Conservation (phyloP, 2,113 vertebrate species). For the Cyphomyrus discorhynchus region DNA sequence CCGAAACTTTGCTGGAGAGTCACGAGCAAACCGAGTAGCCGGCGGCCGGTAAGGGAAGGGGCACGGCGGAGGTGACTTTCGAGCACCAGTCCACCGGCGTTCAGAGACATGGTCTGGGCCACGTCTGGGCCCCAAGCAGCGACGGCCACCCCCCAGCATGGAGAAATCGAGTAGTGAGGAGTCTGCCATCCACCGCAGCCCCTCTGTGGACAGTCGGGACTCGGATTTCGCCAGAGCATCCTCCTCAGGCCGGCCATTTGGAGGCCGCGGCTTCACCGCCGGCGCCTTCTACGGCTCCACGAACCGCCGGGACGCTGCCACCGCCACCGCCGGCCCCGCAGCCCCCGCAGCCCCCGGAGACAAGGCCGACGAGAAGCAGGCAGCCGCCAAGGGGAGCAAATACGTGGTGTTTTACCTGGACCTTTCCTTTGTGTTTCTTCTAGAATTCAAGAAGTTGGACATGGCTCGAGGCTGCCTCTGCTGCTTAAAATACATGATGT, state of each 20-base stretch:
- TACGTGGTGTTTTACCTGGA: conserved; percentile 99
- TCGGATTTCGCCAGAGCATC: conserved; percentile 87
- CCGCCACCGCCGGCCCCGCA: conserved; percentile 37
- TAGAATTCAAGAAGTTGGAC: conserved; percentile 99
- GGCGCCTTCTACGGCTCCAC: conserved; percentile 94
- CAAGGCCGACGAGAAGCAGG: conserved; percentile 73
- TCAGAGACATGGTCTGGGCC: conserved; percentile 73
- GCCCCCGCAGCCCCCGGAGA: conserved; percentile 42
- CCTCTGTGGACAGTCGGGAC: conserved; percentile 91
- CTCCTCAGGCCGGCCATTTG: conserved; percentile 81
- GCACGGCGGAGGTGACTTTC: not conserved
- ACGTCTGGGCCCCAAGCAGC: conserved; percentile 58
- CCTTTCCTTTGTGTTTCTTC: conserved; percentile 99
- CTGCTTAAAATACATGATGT: conserved; percentile 99
- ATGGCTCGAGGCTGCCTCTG: conserved; percentile 97
- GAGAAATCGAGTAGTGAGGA: conserved; percentile 99
- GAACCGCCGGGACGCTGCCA: conserved; percentile 50
- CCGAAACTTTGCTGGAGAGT: not conserved
- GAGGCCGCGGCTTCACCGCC: conserved; percentile 86
- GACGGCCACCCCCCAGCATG: conserved; percentile 77
- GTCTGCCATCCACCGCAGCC: conserved; percentile 95
- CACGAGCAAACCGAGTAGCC: not conserved
- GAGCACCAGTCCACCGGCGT: conserved; percentile 17
- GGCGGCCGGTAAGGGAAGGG: not conserved
- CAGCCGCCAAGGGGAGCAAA: conserved; percentile 89